Conservation (phyloP, 1,140 invertebrate species). For the Pteromalus puparum region DNA sequence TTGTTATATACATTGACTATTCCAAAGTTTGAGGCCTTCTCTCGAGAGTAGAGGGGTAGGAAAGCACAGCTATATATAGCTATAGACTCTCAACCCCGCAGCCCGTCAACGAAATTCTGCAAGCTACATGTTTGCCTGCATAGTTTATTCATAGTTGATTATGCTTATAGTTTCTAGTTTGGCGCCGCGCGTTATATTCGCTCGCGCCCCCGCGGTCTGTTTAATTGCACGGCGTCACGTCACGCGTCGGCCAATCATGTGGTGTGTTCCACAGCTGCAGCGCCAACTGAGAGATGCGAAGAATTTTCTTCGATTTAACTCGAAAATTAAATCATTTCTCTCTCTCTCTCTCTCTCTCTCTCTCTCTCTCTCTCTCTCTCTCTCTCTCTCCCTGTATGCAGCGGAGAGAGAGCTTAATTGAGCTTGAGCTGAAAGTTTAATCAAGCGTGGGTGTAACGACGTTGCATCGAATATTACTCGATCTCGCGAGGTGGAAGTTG, state of each 20-base stretch:
- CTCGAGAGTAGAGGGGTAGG: background rate
- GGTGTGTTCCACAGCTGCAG: background rate
- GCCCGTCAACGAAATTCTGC: constrained; percentile 37
- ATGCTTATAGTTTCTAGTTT: constrained; percentile 39
- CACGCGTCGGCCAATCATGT: constrained; percentile 16
- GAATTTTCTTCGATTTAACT: background rate
- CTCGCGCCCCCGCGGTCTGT: background rate
- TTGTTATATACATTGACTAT: background rate
- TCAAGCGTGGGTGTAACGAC: no score
- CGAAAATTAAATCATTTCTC: background rate
- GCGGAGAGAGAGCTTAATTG: no score
- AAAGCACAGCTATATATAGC: no score
- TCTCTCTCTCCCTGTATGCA: no score
- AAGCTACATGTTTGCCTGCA: constrained; percentile 27
- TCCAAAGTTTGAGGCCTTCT: background rate
- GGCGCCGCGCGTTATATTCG: no score
- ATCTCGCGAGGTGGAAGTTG: no score
- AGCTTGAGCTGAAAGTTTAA: background rate
- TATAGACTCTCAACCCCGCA: background rate
- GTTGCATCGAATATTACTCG: no score
- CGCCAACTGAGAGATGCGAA: background rate
- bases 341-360: no score
- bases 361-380: no score
- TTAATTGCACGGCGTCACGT: constrained; percentile 42
- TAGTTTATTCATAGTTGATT: constrained; percentile 52